These are phyloP conservation scores for Selene dorsalis DNA, from an alignment of 2,797 vertebrate species.

Conservation along the genomic window DNA sequence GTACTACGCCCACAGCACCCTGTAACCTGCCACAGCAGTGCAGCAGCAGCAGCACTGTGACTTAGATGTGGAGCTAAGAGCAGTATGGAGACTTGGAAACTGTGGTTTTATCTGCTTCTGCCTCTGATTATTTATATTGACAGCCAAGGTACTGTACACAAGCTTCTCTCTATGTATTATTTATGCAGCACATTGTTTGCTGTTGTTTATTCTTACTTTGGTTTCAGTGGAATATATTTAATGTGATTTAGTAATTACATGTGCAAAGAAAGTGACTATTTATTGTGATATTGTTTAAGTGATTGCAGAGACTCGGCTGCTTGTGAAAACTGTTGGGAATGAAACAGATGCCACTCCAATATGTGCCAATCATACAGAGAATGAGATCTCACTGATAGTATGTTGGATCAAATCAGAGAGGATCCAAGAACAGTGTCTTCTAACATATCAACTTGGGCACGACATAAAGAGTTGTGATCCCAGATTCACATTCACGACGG, in stretches of 20 bases:
- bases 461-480: slow-evolving; percentile 34
- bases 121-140: fast-evolving
- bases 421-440: not conserved
- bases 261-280: too few relatives aligned
- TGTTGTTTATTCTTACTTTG: not conserved
- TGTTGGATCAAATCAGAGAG: slow-evolving; percentile 35
- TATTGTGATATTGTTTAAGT: not conserved
- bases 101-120: slow-evolving; percentile 31
- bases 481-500: slow-evolving; percentile 25
- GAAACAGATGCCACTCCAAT: slow-evolving; percentile 2
- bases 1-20: fast-evolving
- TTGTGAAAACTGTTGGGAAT: not conserved
- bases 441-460: fast-evolving
- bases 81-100: slow-evolving; percentile 17
- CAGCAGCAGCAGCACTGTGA: not conserved
- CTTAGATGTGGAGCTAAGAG: not conserved
- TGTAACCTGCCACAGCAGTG: too few relatives aligned
- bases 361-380: not conserved
- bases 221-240: not conserved
- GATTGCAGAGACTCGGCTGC: slow-evolving; percentile 17
- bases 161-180: not conserved
- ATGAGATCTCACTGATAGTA: fast-evolving
- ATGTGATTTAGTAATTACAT: not conserved
- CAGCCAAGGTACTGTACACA: slow-evolving; percentile 13
- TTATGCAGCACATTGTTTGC: too few relatives aligned